Base-by-base conservation (phyloP, 2,888 invertebrate species). In the Drosophila merina region DNA sequence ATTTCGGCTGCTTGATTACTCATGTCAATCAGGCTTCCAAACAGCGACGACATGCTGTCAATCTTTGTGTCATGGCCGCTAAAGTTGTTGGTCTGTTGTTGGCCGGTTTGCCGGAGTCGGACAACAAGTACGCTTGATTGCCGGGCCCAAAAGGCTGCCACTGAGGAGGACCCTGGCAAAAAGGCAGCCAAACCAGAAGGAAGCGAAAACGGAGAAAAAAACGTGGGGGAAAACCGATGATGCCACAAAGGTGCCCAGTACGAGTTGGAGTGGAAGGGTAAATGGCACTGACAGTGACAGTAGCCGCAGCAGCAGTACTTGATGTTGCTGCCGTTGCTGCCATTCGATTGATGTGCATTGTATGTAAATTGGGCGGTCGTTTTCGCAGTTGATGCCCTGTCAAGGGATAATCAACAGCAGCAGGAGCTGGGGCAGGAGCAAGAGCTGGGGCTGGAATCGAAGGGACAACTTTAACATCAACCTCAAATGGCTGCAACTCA, bases 1-100 rank as follows among this genome's bases (percentile, higher is more conserved):
- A 88, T 90, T 90, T 90, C 81, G 90, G 86, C 86, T 86, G 89
- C 90, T 90, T 90, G 90, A 90, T 90, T 90, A 90, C 90, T 90
- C 90, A 90, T 90, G 90, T 90, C 91, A 90, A 90, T 90, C 90
- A 90, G 90, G 85, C 85, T 89, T 89, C 85, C 90, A 89, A 88
- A 79, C 84, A 86, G 85, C 88, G 81, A 86, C 90, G 91, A 90
- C 91, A 90, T 90, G 89, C 89, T 90, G 90, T 90, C 90, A 90
- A 90, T 90, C 91, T 89, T 90, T 86, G 87, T 89, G 89, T 90
- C 90, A 89, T 86, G 89, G 83, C 87, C 88, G 77, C 76, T 76
- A 72, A 72, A 63, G 75, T 78, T 83, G 74, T 60, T 75, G 68
- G 54, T 69, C 44, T 20, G 44, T 14, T 55, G 52, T 28, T n/a